Evolutionary conservation across 2,888 invertebrate genomes (phyloP), one percentile per base, ranked within the genome.

Genomic region (Scaptodrosophila latifasciaeformis): DNA sequence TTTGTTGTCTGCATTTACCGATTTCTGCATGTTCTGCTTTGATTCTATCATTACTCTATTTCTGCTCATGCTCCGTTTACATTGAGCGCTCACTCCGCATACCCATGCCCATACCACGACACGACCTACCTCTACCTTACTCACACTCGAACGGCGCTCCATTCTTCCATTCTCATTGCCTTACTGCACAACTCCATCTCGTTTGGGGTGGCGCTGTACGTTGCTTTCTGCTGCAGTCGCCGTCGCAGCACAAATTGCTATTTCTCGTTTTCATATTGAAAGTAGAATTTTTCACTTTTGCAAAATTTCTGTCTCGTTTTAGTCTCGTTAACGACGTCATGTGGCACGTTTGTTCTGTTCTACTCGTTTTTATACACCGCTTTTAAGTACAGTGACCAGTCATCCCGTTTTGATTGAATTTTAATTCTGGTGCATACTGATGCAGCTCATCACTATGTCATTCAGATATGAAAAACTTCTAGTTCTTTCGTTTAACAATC

Each of bases 321-420:
- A 83, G 82, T 83, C 79, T 77, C 81, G 72, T 76, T 79, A 81
- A 78, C 82, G 81, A 81, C 81, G 75, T 79, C 82, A 82, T 82
- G 83, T 78, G 79, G 83, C 81, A 76, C 79, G 81, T 76, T 76
- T 62, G 72, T 60, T 71, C 63, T 60, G 56, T 5, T 5, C 24
- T 5, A 7, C 24, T 5, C 24, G 24, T 24, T 24, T 55, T 46
- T 59, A 46, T 51, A 49, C 49, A 42, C 54, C 49, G 29, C 35
- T 39, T n/a, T n/a, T n/a, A n/a, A 5, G 21, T 21, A 49, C 51
- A 54, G n/a, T 39, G 24, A 54, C 18, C 44, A 54, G 44, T 45
- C 50, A 12, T 10, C 2, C 15, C 6, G n/a, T n/a, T n/a, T n/a
- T n/a, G n/a, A n/a, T n/a, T n/a, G n/a, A n/a, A n/a, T n/a, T n/a